Conservation (phyloP, 2,797 vertebrate species). For the Tinamus major region DNA sequence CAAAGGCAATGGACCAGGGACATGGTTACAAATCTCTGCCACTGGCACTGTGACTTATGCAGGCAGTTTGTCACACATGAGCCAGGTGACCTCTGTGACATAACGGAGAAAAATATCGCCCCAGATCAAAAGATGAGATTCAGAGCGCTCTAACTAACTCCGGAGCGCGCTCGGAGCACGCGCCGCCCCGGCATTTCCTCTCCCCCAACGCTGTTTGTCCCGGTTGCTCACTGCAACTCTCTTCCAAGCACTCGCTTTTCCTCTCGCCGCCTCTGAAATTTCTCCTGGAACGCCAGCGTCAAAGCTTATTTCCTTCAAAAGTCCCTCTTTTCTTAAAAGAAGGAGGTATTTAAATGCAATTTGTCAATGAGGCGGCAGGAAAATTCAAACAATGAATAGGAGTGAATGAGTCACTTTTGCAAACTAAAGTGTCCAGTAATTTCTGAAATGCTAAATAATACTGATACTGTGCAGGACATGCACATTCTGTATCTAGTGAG, state of each 20-base stretch:
- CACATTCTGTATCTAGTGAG: not conserved
- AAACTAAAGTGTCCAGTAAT: not conserved
- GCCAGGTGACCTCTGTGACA: constrained; percentile 89
- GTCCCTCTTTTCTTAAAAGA: not conserved
- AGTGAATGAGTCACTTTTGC: not conserved
- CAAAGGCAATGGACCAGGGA: constrained; percentile 97
- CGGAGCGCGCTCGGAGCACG: not conserved
- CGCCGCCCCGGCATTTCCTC: not conserved
- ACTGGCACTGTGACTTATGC: constrained; percentile 88
- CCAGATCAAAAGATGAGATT: constrained; percentile 81
- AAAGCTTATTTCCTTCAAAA: not conserved
- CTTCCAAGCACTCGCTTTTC: not conserved
- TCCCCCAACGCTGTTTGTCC: not conserved
- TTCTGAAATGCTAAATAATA: not conserved
- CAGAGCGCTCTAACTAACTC: constrained; percentile 66
- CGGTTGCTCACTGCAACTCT: rapidly evolving
- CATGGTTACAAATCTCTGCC: constrained; percentile 97
- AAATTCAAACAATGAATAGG: not conserved
- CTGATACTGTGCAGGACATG: not conserved
- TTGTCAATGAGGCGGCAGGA: not conserved
- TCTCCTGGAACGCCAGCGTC: not conserved
- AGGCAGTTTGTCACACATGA: constrained; percentile 92
- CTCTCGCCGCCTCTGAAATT: not conserved
- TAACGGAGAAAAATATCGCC: constrained; percentile 83
- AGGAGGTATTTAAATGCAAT: not conserved